Conservation (phyloP, 2,797 vertebrate species). For the Glossophaga mutica region DNA sequence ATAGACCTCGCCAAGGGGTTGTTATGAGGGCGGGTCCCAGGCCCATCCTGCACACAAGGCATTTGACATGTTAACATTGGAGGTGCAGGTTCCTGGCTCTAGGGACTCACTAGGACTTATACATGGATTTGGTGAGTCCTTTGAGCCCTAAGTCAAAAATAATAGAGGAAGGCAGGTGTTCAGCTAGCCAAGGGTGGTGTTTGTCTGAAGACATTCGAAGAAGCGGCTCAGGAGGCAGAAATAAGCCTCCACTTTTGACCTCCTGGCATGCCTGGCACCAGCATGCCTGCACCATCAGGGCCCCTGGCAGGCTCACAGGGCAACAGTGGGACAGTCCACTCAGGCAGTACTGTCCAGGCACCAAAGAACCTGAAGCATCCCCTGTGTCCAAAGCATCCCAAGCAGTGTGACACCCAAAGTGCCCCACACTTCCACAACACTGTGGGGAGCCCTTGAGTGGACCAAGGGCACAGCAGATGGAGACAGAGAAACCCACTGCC, state of each 20-base stretch:
- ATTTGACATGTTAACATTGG: rapidly evolving
- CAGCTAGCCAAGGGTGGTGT: rapidly evolving
- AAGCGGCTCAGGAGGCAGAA: not conserved
- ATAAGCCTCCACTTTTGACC: not conserved
- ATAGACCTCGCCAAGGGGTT: rapidly evolving
- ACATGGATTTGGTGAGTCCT: not conserved
- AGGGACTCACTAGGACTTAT: not conserved
- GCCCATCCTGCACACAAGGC: rapidly evolving
- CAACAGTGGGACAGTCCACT: not conserved
- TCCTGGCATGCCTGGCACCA: not conserved
- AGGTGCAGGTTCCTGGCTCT: rapidly evolving
- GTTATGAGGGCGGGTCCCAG: not conserved
- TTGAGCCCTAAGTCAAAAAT: not conserved
- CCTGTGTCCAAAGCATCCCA: not conserved
- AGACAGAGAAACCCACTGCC: rapidly evolving
- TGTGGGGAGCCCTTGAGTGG: rapidly evolving
- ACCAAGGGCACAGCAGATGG: not conserved
- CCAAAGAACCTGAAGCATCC: not conserved
- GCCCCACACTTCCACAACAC: not conserved
- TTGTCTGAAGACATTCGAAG: not conserved
- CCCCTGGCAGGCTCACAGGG: not conserved
- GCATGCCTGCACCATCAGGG: no score
- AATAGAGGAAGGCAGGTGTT: rapidly evolving
- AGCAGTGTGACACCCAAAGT: rapidly evolving
- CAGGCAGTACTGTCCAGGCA: not conserved